These are phyloP conservation scores for Tupaia chinensis DNA, from an alignment of 2,113 vertebrate species.

Conservation along the genomic window DNA sequence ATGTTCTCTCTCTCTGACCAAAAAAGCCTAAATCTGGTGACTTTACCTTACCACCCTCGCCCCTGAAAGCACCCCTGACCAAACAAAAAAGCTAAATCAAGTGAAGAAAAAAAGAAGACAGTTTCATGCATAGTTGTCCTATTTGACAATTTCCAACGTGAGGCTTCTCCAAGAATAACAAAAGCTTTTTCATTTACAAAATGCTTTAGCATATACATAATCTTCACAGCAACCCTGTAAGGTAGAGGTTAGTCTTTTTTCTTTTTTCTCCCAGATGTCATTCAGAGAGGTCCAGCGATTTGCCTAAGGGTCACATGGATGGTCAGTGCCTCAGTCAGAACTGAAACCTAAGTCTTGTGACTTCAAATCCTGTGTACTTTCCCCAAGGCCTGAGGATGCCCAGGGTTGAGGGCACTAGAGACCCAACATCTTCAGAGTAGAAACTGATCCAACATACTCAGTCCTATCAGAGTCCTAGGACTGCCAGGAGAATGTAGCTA, in stretches of 20 bases:
- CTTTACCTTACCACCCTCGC: not conserved
- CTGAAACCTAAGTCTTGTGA: not conserved
- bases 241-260: not conserved
- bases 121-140: not conserved
- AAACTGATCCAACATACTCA: not conserved
- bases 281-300: slow-evolving; percentile 11
- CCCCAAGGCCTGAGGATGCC: not conserved
- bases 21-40: slow-evolving; percentile 42
- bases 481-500: not conserved
- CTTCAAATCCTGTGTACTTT: not conserved
- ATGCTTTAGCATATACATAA: not conserved
- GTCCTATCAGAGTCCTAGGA: not conserved
- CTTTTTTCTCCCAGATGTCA: not conserved
- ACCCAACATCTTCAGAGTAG: not conserved
- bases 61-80: not conserved
- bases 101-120: slow-evolving; percentile 19
- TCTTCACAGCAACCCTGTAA: slow-evolving; percentile 8
- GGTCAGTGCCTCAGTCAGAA: not conserved
- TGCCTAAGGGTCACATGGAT: not conserved
- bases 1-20: slow-evolving; percentile 36
- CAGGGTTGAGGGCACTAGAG: not conserved
- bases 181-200: slow-evolving; percentile 46
- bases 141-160: slow-evolving; percentile 13
- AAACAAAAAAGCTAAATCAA: slow-evolving; percentile 44
- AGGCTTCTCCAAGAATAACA: slow-evolving; percentile 32